A percentile compares a stretch with the other conserved stretches of the same genome.
These are phyloP conservation scores for Seriola rivoliana DNA, from an alignment of 2,113 vertebrate species.

Conservation along the genomic window DNA sequence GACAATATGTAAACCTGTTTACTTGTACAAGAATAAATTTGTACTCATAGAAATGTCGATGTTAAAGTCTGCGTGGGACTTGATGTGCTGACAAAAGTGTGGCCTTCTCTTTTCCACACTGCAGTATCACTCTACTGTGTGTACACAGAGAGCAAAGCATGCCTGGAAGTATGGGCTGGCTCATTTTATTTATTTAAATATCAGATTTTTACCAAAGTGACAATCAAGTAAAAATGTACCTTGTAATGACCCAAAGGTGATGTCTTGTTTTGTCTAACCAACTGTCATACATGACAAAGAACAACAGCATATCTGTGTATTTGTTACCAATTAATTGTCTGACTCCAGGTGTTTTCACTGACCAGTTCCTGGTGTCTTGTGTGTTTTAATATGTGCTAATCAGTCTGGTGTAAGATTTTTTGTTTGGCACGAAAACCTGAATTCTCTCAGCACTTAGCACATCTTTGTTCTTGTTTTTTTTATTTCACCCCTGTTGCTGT, in stretches of 20 bases:
- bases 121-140: background rate
- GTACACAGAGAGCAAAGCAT: background rate
- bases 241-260: background rate
- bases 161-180: background rate
- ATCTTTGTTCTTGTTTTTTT: background rate
- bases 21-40: background rate
- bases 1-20: conserved; percentile 13
- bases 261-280: no score
- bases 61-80: background rate
- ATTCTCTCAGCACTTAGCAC: background rate
- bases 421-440: background rate
- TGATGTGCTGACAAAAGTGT: background rate
- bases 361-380: background rate
- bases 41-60: background rate
- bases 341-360: background rate
- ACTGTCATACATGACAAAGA: background rate
- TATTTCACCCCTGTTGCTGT: background rate
- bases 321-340: background rate
- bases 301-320: background rate
- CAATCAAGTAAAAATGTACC: no score
- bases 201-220: background rate
- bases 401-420: background rate
- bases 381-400: background rate
- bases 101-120: background rate
- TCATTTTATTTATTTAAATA: background rate